Base-by-base conservation (phyloP, 1,140 invertebrate species). In the Nephila pilipes region DNA sequence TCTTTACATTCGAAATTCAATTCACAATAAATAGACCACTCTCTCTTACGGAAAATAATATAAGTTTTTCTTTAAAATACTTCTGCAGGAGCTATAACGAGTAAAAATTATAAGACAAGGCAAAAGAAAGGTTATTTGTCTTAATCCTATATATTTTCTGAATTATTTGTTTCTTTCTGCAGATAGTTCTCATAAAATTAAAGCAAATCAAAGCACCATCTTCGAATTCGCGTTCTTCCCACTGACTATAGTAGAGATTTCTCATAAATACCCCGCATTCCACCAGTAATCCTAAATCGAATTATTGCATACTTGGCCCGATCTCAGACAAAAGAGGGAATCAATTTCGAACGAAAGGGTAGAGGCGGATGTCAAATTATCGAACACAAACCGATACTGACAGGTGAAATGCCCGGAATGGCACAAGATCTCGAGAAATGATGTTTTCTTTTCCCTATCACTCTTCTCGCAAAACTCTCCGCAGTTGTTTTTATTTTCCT, bases 321-420 rank as follows among this genome's bases (percentile, higher is more conserved):
- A n/a, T 65, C 63, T 65, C n/a, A 57, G 29, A 87, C 60, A 32
- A 46, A 88, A 88, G 22, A 22, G 36, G 87, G 38, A 88, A 69
- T 88, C 87, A 69, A 46, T 88, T 88, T 88, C 65, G 36, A 25
- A 55, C 16, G 29, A 88, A 88, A 60, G 65, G 57, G 54, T 69
- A 38, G 63, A 46, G 75, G 36, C 22, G 54, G 38, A 3, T 29
- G n/a, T 69, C 38, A 69, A 57, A 55, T 88, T 63, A 69, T 75
- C 32, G 87, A 75, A 75, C 22, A 75, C 60, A 88, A 88, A 88
- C 60, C 63, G 63, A 88, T 88, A 88, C 87, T 88, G 87, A 88
- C 87, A 69, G 60, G 36, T 69, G 32, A 69, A 88, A 69, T 69
- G 63, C 54, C 36, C 58, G 25, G 4, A 32, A 38, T 10, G 36